phyloP scores from a whole-genome alignment of 2,888 invertebrate species.

The Darwinula stevensoni region DNA sequence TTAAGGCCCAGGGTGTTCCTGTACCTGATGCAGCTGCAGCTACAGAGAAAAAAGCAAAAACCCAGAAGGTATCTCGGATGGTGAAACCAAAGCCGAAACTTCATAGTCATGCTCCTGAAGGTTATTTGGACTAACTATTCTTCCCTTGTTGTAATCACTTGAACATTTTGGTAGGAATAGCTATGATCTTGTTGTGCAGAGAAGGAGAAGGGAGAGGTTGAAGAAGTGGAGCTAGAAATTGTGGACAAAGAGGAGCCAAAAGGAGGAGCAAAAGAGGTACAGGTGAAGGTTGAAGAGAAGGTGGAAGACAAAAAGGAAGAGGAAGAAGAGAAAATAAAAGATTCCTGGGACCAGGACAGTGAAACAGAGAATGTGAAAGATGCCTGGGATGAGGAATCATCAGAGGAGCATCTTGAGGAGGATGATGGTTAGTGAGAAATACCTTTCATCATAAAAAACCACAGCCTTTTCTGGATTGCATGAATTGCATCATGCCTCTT shows the following conservation, averaged over 20 bases:
- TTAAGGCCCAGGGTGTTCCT: conserved; percentile 47
- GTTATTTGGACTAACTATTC: too few relatives aligned
- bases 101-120: too few relatives aligned
- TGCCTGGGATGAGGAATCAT: conserved; percentile 10
- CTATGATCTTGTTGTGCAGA: neutral
- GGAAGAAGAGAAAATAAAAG: conserved; percentile 12
- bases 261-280: conserved; percentile 13
- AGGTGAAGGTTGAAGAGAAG: conserved; percentile 10
- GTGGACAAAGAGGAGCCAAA: conserved; percentile 15
- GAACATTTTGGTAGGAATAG: too few relatives aligned
- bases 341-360: conserved; percentile 12
- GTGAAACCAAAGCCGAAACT: too few relatives aligned
- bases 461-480: too few relatives aligned
- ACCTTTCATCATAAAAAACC: too few relatives aligned
- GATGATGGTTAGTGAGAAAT: too few relatives aligned
- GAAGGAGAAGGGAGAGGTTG: conserved; percentile 8
- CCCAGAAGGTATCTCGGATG: too few relatives aligned
- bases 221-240: conserved; percentile 9
- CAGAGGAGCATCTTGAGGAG: conserved; percentile 8
- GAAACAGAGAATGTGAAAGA: conserved; percentile 16
- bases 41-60: too few relatives aligned
- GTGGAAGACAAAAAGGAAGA: conserved; percentile 14
- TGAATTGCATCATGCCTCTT: too few relatives aligned
- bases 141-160: too few relatives aligned
- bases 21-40: too few relatives aligned